Percentiles rank a stretch among this genome's conserved stretches.
Conservation (phyloP, 2,113 vertebrate genomes). For the Labeo rohita region DNA sequence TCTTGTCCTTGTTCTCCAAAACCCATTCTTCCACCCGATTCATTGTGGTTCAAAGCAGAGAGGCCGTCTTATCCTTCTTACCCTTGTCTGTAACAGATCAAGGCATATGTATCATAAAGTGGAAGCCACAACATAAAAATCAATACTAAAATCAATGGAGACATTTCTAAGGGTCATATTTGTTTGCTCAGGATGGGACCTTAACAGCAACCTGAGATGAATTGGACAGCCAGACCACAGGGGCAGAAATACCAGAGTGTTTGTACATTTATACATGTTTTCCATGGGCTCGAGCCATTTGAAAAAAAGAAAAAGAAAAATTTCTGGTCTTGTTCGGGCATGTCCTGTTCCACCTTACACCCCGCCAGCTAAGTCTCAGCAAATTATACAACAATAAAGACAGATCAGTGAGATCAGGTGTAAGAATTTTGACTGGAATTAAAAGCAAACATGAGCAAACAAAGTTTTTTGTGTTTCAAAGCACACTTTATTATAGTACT, state of each 20-base stretch:
- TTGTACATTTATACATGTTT: constrained; percentile 48
- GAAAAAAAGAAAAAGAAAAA: constrained; percentile 56
- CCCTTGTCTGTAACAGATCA: constrained; percentile 70
- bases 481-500: constrained; percentile 61
- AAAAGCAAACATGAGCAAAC: constrained; percentile 49
- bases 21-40: constrained; percentile 78
- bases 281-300: constrained; percentile 56
- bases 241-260: constrained; percentile 1
- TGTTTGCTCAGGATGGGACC: constrained; percentile 54
- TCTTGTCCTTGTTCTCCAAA: constrained; percentile 75
- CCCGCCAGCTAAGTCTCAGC: constrained; percentile 65
- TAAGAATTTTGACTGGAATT: constrained; percentile 10
- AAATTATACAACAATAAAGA: constrained; percentile 63
- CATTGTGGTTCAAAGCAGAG: constrained; percentile 68
- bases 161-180: constrained; percentile 53
- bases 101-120: constrained; percentile 59
- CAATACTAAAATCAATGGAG: constrained; percentile 56
- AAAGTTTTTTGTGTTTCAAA: constrained; percentile 38
- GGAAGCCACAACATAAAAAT: constrained; percentile 56
- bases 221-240: constrained; percentile 44
- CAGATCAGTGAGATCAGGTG: constrained; percentile 60
- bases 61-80: constrained; percentile 55
- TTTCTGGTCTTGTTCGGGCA: constrained; percentile 67
- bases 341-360: constrained; percentile 67
- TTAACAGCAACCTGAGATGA: constrained; percentile 48